Conservation (phyloP, 2,113 vertebrate species). For the Colossoma macropomum region DNA sequence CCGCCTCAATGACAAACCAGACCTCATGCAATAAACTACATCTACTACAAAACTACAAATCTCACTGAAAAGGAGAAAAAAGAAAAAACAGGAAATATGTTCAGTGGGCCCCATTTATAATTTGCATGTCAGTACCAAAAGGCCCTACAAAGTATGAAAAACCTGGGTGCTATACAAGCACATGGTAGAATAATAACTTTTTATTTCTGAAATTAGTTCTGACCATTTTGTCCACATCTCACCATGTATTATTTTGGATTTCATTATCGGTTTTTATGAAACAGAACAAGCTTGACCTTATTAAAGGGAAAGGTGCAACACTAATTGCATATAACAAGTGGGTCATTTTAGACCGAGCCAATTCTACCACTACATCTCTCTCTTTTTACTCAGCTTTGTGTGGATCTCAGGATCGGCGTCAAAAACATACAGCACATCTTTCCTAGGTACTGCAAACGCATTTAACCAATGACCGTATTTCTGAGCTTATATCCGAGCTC, state of each 20-base stretch:
- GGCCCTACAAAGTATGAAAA: too few species aligned
- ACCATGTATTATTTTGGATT: background rate
- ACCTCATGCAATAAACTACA: background rate
- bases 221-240: too few species aligned
- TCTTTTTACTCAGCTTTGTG: background rate
- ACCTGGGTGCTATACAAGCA: too few species aligned
- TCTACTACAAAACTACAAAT: background rate
- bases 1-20: constrained; percentile 25
- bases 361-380: too few species aligned
- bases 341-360: background rate
- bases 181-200: too few species aligned
- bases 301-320: background rate
- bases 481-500: background rate
- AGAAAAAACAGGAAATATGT: background rate
- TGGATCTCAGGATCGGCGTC: background rate
- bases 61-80: background rate
- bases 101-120: background rate
- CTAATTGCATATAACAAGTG: background rate
- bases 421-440: background rate
- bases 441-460: too few species aligned
- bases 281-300: background rate
- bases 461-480: too few species aligned
- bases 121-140: too few species aligned
- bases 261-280: too few species aligned
- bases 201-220: background rate